Evolutionary conservation across 1,140 invertebrate species (phyloP).

Genomic region (Drosophila melanica): DNA sequence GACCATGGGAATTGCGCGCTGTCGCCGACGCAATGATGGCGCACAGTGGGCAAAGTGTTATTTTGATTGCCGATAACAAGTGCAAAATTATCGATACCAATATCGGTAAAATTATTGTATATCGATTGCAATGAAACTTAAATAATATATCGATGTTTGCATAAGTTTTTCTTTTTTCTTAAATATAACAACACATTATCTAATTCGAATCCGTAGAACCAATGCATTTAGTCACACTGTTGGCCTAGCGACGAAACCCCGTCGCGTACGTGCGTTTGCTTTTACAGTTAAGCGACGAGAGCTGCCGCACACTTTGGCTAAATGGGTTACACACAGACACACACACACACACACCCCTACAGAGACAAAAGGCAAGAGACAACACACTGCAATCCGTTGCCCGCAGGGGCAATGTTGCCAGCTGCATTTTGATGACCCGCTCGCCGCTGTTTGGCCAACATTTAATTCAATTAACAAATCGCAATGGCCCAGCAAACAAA

Average conservation of each 20-base stretch:
- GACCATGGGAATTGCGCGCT: conserved; percentile 69
- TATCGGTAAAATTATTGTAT: background rate
- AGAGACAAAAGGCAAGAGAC: background rate
- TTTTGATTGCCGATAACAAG: background rate
- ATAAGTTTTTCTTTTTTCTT: too few species aligned
- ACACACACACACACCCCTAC: conserved; percentile 3
- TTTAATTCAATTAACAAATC: conserved; percentile 82
- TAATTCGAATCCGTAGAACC: too few species aligned
- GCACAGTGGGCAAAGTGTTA: conserved; percentile 40
- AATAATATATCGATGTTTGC: background rate
- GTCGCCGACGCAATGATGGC: conserved; percentile 21
- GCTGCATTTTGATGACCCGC: conserved; percentile 77
- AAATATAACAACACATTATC: too few species aligned
- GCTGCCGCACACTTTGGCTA: conserved; percentile 52
- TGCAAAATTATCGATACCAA: background rate
- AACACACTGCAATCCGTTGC: conserved; percentile 20
- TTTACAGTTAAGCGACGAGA: conserved; percentile 70
- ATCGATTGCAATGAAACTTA: too few species aligned
- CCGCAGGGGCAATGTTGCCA: conserved; percentile 36
- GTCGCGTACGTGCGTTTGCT: conserved; percentile 68
- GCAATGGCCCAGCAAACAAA: conserved; percentile 51
- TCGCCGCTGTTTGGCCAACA: conserved; percentile 52
- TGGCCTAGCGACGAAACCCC: conserved; percentile 24
- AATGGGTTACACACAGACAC: conserved; percentile 61
- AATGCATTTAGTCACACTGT: background rate